Base-by-base conservation (phyloP, 2,888 invertebrate genomes). In the Trachelus stipa region DNA sequence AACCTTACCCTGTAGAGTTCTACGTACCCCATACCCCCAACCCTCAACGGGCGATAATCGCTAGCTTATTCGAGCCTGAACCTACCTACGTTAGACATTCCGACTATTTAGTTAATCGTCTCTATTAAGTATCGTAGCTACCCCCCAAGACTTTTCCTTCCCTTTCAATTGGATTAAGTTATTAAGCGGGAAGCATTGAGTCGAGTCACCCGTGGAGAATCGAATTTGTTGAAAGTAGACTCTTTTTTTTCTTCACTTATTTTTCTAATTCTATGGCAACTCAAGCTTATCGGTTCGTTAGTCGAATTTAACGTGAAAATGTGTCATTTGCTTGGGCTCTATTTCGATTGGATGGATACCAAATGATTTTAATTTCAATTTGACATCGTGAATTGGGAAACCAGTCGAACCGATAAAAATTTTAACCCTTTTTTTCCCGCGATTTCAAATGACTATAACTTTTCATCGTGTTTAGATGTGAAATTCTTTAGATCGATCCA, bases 311-410 rank as follows among this genome's bases (percentile, higher is more conserved):
- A 15, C 1, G 15, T 15, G 40, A 15, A 4, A 40, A 40, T 1
- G 15, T 15, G 6, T 4, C 34, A 4, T 85, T 83, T 83, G 85
- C 83, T 83, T 83, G 82, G 81, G 78, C 81, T 73, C 82, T 76
- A 76, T 83, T 40, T 84, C 80, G 82, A 77, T 80, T 77, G 80
- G 78, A 77, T 81, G 80, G 79, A 85, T 82, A 80, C 81, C 81
- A 83, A 84, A 86, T 86, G 85, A 86, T 86, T 86, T 87, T 85
- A 82, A 85, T 84, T 86, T 82, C 82, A 81, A 82, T 40, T 15
- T 86, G 83, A 87, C 84, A 85, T 86, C 85, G 84, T 84, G 84
- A 80, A 69, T 68, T 35, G 40, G 2, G 6, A 15, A 15, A 40
- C 68, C 68, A 12, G 69, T 68, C 74, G 79, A 76, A 77, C 79